These are phyloP conservation scores for Bubo scandiacus DNA, from an alignment of 2,113 vertebrate genomes.

Conservation along the genomic window DNA sequence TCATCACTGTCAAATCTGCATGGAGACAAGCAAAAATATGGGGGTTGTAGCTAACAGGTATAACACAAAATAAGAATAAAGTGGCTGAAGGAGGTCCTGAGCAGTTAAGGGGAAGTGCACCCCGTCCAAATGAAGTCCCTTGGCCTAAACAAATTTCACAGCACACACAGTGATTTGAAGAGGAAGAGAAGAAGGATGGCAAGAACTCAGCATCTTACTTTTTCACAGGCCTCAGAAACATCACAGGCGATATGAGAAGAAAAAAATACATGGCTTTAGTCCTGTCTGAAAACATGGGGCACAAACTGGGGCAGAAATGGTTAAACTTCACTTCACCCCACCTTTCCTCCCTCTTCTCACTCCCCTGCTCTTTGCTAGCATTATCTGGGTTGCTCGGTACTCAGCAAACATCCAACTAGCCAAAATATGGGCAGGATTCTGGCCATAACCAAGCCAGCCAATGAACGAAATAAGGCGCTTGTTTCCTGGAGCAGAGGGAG, in stretches of 20 bases:
- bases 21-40: neutral
- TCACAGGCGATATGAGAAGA: accelerated
- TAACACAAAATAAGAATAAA: neutral
- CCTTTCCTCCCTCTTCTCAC: neutral
- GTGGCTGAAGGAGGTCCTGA: neutral
- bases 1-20: neutral
- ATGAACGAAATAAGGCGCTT: slow-evolving; percentile 42
- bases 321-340: neutral
- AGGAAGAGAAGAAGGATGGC: neutral
- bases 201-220: neutral
- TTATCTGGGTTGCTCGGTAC: neutral
- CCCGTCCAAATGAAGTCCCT: neutral
- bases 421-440: slow-evolving; percentile 40
- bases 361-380: neutral
- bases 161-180: neutral
- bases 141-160: neutral
- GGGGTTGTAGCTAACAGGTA: neutral
- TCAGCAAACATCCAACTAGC: slow-evolving; percentile 33
- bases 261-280: neutral
- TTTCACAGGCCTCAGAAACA: neutral
- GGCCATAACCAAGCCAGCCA: slow-evolving; percentile 28
- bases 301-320: neutral
- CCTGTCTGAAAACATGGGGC: neutral
- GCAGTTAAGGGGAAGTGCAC: neutral
- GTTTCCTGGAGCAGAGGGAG: slow-evolving; percentile 12